These are phyloP conservation scores for Cnemophilus loriae DNA, from an alignment of 2,113 vertebrate species.

Conservation along the genomic window DNA sequence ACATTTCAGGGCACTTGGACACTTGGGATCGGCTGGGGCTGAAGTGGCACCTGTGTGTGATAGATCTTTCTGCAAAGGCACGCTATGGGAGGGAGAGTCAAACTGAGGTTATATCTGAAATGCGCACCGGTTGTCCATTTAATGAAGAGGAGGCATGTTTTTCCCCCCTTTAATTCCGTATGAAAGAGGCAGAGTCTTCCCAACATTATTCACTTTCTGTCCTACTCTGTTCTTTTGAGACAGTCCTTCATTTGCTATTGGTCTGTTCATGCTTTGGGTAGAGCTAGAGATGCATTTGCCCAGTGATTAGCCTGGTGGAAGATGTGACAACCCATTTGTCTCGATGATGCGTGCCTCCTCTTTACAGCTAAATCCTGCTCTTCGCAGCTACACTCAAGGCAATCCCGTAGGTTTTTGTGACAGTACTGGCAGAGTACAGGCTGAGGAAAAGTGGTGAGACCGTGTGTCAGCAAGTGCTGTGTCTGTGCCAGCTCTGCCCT, in stretches of 20 bases:
- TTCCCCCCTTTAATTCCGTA: not conserved
- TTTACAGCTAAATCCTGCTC: not conserved
- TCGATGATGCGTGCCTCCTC: rapidly evolving
- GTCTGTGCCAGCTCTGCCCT: not conserved
- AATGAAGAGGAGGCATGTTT: not conserved
- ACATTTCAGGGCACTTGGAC: not conserved
- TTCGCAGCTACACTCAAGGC: not conserved
- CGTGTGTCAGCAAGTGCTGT: rapidly evolving
- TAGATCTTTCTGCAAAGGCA: not conserved
- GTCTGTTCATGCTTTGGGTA: not conserved
- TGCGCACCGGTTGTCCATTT: not conserved
- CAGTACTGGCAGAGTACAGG: not conserved
- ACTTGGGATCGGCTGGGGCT: not conserved
- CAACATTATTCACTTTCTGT: not conserved
- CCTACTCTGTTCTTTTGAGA: not conserved
- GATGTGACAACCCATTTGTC: not conserved
- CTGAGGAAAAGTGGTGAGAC: not conserved
- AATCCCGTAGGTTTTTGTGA: not conserved
- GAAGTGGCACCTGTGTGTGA: not conserved
- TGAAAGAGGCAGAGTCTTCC: not conserved
- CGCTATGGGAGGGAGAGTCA: not conserved
- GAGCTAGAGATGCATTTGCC: not conserved
- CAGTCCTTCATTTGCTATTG: not conserved
- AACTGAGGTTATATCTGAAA: not conserved
- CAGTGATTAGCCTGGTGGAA: not conserved